Evolutionary conservation across 23 tunicate species (phyloP), one percentile per base, ranked within the genome.

Genomic region (Oikopleura vanhoeffeni): DNA sequence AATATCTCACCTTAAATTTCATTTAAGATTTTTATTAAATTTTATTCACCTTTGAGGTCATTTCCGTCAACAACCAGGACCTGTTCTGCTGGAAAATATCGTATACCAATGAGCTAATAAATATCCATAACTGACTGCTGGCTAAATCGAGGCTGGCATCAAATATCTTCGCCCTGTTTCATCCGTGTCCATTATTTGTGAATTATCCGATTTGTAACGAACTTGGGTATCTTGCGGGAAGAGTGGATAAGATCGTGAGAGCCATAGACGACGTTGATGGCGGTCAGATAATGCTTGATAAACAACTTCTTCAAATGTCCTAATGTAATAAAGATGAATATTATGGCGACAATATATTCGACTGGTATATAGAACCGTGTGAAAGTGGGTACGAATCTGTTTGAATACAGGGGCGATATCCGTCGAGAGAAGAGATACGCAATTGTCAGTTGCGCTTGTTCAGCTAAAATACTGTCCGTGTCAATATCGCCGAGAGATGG

Each of bases 251-350:
- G 79, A 33, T 2, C 38, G 4, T 71, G 27, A n/a, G n/a, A 2
- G 79, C 79, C 79, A 71, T 71, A 18, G 79, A 18, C 3, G 79
- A 18, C 4, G 27, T 71, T 2, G 32, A 18, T 71, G 79, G 2
- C 35, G n/a, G n/a, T 71, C 79, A 33, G 79, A 18, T 38, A 71
- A 71, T 2, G 79, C 79, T 71, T 71, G 79, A 30, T 13, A 71
- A 71, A 71, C 79, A 71, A 71, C 79, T 71, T 71, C 38, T 32
- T 71, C 79, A 30, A 71, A 71, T 30, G 79, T 71, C 35, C 79
- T 71, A 30, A 71, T n/a, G n/a, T n/a, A n/a, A n/a, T n/a, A n/a
- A n/a, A n/a, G n/a, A n/a, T n/a, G n/a, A n/a, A n/a, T n/a, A n/a
- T n/a, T n/a, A n/a, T n/a, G n/a, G n/a, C n/a, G n/a, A n/a, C n/a